Conservation (phyloP, 1,140 invertebrate genomes). For the Dendrolimus punctatus region DNA sequence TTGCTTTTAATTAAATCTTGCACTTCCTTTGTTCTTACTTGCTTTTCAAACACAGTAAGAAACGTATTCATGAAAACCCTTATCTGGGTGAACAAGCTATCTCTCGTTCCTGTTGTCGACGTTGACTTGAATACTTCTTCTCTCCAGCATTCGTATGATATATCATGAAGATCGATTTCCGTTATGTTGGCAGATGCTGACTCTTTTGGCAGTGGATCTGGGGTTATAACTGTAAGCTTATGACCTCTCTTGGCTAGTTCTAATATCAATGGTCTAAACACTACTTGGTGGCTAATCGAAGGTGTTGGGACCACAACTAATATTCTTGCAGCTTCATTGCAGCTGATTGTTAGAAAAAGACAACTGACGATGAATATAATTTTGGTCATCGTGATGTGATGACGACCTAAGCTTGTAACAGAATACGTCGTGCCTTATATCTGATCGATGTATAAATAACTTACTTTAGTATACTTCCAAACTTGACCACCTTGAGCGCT, state of each 20-base stretch:
- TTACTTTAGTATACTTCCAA: no score
- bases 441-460: no score
- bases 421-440: no score
- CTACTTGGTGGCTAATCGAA: conserved; percentile 7
- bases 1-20: conserved; percentile 1
- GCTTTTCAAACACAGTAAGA: not conserved
- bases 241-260: conserved; percentile 1
- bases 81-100: not conserved
- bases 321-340: conserved; percentile 4
- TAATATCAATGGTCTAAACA: conserved; percentile 3
- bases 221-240: conserved; percentile 2
- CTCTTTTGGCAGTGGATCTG: conserved; percentile 3
- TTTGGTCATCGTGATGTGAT: no score
- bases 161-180: conserved; percentile 1
- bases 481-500: no score
- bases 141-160: no score
- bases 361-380: no score
- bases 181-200: conserved; percentile 1
- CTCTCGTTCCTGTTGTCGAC: no score
- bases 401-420: no score
- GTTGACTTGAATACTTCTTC: no score
- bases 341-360: no score
- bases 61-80: not conserved
- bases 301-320: conserved; percentile 3
- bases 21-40: not conserved